These are phyloP conservation scores for Parus major DNA, from an alignment of 2,113 vertebrate species.

Conservation along the genomic window DNA sequence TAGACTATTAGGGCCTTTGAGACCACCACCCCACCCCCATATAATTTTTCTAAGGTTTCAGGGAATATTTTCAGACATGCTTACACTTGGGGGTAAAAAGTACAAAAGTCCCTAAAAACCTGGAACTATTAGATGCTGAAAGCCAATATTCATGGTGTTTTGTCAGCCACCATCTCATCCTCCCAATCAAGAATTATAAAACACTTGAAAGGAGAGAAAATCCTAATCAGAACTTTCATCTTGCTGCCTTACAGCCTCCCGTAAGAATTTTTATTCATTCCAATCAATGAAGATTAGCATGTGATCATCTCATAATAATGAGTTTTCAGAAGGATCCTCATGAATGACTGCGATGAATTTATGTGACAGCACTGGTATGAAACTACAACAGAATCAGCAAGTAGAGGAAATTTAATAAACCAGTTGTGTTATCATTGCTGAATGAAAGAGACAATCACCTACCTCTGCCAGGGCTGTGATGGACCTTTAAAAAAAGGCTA, in stretches of 20 bases:
- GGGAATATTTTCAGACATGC: not conserved
- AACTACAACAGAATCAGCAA: not conserved
- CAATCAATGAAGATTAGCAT: not conserved
- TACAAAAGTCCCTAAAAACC: not conserved
- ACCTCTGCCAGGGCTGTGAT: not conserved
- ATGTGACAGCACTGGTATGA: not conserved
- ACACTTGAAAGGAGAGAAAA: not conserved
- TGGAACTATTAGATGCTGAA: not conserved
- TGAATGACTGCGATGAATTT: not conserved
- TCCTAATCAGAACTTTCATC: not conserved
- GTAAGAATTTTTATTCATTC: not conserved
- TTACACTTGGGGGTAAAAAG: not conserved
- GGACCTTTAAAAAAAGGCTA: not conserved
- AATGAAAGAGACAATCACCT: not conserved
- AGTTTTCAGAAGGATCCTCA: not conserved
- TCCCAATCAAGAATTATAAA: accelerated
- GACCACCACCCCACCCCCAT: not conserved
- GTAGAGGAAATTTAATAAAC: not conserved
- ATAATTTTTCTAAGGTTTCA: not conserved
- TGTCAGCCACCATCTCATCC: not conserved
- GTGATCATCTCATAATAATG: not conserved
- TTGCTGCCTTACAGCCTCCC: not conserved
- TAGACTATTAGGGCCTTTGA: not conserved
- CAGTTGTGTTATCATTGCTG: accelerated
- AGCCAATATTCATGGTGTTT: not conserved